phyloP scores from a whole-genome alignment of 1,140 invertebrate species.

The Potamilus streckersoni region DNA sequence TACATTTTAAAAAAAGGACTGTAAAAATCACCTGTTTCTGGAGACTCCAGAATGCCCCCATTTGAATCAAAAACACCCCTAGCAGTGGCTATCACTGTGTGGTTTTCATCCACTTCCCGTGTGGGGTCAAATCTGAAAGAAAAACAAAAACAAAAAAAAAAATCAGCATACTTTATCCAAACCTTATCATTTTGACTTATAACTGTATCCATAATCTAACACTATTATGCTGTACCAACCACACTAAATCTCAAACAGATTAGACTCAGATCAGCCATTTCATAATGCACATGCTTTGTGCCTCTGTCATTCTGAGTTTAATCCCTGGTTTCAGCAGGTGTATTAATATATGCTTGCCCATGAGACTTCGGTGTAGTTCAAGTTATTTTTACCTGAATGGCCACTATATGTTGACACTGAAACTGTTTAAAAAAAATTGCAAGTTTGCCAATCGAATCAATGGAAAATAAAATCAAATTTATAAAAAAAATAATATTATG shows the following conservation, averaged over 20 bases:
- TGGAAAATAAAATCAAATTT: too few relatives aligned
- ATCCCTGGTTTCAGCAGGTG: too few relatives aligned
- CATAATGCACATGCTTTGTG: not conserved
- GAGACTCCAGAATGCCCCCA: constrained; percentile 85
- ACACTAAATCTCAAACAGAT: not conserved
- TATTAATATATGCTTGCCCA: too few relatives aligned
- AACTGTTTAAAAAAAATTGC: too few relatives aligned
- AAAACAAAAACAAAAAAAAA: constrained; percentile 1
- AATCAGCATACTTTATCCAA: constrained; percentile 15
- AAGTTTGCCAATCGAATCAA: too few relatives aligned
- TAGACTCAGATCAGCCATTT: not conserved
- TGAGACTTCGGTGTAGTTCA: too few relatives aligned
- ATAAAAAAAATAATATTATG: too few relatives aligned
- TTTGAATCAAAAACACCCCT: constrained; percentile 71
- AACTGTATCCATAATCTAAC: not conserved
- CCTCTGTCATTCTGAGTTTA: not conserved
- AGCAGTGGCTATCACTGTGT: constrained; percentile 66
- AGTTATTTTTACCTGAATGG: too few relatives aligned
- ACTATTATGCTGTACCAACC: not conserved
- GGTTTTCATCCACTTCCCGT: constrained; percentile 49
- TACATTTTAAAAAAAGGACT: too few relatives aligned
- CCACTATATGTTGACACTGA: too few relatives aligned
- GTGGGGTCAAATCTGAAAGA: constrained; percentile 26
- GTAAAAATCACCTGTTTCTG: constrained; percentile 75
- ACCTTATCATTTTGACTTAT: not conserved